Conservation (phyloP, 2,888 invertebrate species). For the Orthosia cruda region DNA sequence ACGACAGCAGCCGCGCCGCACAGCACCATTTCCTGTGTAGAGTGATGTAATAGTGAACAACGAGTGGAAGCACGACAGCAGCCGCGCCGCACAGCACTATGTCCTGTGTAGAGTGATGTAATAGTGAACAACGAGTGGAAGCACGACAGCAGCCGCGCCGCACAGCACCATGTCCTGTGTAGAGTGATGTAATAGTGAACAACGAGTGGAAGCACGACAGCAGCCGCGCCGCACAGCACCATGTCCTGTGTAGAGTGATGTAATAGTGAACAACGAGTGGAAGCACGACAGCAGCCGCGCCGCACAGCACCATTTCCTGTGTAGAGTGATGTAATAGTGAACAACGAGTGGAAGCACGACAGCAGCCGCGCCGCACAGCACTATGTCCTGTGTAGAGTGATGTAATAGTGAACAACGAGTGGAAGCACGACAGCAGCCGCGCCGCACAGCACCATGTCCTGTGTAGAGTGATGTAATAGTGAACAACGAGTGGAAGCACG, state of each 20-base stretch:
- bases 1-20: constrained; percentile 96
- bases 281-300: constrained; percentile 96
- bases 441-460: constrained; percentile 95
- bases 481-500: constrained; percentile 96
- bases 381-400: constrained; percentile 92
- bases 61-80: constrained; percentile 96
- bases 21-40: constrained; percentile 93
- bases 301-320: constrained; percentile 95
- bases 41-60: constrained; percentile 86
- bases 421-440: constrained; percentile 96
- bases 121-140: constrained; percentile 94
- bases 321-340: constrained; percentile 35
- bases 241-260: constrained; percentile 92
- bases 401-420: constrained; percentile 92
- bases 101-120: constrained; percentile 87
- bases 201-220: constrained; percentile 96
- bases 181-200: constrained; percentile 67
- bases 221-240: constrained; percentile 95
- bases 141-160: constrained; percentile 95
- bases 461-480: neutral
- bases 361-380: constrained; percentile 96
- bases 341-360: constrained; percentile 96
- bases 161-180: constrained; percentile 94
- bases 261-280: constrained; percentile 93
- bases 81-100: constrained; percentile 96